These are phyloP conservation scores for Kobus ellipsiprymnus DNA, from an alignment of 2,113 vertebrate genomes.

Conservation along the genomic window DNA sequence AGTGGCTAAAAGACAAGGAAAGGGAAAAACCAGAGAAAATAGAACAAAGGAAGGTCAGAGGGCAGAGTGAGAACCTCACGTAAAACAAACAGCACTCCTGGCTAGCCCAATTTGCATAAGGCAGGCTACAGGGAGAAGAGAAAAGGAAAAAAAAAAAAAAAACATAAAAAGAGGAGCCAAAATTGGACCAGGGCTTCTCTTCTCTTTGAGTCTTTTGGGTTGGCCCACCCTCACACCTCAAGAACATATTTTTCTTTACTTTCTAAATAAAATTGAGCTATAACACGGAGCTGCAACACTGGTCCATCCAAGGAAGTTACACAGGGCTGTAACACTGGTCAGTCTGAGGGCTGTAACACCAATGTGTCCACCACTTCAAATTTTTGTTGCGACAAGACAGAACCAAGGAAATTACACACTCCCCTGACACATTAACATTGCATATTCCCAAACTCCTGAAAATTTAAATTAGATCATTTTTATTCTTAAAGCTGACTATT, in stretches of 20 bases:
- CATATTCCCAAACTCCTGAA: neutral
- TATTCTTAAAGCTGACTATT: neutral
- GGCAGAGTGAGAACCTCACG: neutral
- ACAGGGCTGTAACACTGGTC: neutral
- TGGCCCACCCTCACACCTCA: neutral
- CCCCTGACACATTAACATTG: neutral
- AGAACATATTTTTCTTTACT: neutral
- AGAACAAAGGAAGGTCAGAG: neutral
- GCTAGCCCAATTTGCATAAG: neutral
- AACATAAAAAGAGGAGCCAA: neutral
- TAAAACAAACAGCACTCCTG: neutral
- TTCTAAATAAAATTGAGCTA: neutral
- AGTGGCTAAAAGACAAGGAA: neutral
- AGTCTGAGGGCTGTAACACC: neutral
- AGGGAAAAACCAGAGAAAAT: fast-evolving
- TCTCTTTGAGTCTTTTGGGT: neutral
- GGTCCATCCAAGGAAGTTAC: neutral
- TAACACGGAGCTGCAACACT: neutral
- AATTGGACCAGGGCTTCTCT: fast-evolving
- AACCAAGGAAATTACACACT: neutral
- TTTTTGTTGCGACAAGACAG: neutral
- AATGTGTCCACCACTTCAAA: neutral
- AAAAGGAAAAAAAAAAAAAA: neutral
- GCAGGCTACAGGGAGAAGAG: neutral
- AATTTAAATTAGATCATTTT: neutral